Evolutionary conservation across 2,888 invertebrate species (phyloP).

Genomic region (Meandrusa payeni): DNA sequence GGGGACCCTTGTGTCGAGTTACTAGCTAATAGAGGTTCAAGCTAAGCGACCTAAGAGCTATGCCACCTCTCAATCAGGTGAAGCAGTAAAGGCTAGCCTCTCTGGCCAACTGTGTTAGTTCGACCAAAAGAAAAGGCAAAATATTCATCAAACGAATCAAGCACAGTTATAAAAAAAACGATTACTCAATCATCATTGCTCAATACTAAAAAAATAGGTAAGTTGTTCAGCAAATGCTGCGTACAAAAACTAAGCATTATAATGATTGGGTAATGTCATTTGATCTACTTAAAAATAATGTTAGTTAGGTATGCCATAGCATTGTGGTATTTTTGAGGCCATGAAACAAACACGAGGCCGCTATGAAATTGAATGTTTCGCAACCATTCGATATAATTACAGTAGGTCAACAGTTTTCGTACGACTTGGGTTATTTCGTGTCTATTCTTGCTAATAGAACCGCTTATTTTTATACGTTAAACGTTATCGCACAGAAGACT

Average conservation of each 20-base stretch:
- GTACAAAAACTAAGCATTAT: not conserved
- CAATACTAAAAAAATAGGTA: not conserved
- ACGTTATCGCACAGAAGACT: slow-evolving; percentile 7
- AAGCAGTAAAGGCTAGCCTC: no score
- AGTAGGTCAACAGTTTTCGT: slow-evolving; percentile 11
- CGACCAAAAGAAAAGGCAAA: no score
- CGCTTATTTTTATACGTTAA: slow-evolving; percentile 15
- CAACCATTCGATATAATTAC: slow-evolving; percentile 19
- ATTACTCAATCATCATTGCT: not conserved
- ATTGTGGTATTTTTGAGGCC: slow-evolving; percentile 37
- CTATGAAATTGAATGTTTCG: slow-evolving; percentile 30
- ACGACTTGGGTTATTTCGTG: slow-evolving; percentile 1
- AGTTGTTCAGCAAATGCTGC: not conserved
- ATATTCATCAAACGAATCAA: no score
- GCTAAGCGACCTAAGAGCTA: no score
- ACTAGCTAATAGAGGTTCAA: no score
- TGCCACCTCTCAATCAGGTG: no score
- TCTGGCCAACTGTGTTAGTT: no score
- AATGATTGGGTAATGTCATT: slow-evolving; percentile 34
- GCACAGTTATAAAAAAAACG: no score
- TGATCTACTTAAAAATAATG: slow-evolving; percentile 38
- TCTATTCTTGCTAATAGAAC: slow-evolving; percentile 3
- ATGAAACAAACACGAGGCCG: slow-evolving; percentile 46
- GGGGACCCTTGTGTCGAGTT: no score
- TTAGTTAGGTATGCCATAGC: slow-evolving; percentile 22